Base-by-base conservation (phyloP, 1,140 invertebrate species). In the Zaprionus ornatus region DNA sequence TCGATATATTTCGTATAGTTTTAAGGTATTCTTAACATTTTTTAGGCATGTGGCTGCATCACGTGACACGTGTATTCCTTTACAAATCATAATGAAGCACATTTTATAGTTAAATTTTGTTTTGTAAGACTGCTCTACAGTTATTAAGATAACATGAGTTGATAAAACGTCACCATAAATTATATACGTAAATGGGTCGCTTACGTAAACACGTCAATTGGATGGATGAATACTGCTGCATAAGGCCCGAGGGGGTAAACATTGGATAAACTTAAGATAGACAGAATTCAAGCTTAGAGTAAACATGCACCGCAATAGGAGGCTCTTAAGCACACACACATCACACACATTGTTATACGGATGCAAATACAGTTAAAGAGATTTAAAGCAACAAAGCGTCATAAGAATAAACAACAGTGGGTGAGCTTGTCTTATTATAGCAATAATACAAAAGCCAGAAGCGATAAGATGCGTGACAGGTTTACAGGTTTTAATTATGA, bases 181-280 rank as follows among this genome's bases (percentile, higher is more conserved):
- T 50, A 32, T 23, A 25, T 64, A 68, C 59, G 45, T 63, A 80
- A 84, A 66, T 77, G 67, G 32, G 60, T 57, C 52, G 54, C 67
- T 73, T 77, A 54, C 37, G 74, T 74, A 84, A 84, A 60, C 66
- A 79, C 65, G 61, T 77, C 66, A 79, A 77, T 71, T 69, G 42
- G 25, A 60, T 35, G 52, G 17, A 52, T 65, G 52, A 10, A 52
- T 68, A 69, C 55, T 80, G 65, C 67, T 66, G 61, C 74, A 78
- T 75, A 23, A 76, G 64, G 56, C 67, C 67, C n/a, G 62, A 63
- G 37, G n/a, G 62, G 23, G 67, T 52, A 79, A 79, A 79, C 62
- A 71, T 23, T 25, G 37, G n/a, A 45, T 48, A 42, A 57, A 56
- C 56, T 7, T 63, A 59, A 59, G 35, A 57, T 50, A 66, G 61